Base-by-base conservation (phyloP, 2,888 invertebrate genomes). In the Dexiosoma caninum region DNA sequence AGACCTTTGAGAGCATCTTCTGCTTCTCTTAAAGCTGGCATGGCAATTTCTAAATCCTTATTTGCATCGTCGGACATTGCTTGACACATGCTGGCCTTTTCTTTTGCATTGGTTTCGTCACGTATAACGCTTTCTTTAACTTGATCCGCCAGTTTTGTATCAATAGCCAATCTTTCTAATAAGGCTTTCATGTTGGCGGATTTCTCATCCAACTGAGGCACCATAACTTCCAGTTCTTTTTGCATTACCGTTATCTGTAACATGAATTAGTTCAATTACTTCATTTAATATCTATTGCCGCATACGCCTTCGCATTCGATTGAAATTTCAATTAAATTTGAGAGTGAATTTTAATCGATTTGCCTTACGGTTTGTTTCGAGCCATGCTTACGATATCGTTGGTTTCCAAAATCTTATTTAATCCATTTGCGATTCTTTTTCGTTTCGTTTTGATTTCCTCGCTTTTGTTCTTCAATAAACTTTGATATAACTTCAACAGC, bases 21-120 rank as follows among this genome's bases (percentile, higher is more conserved):
- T 0, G 97, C 96, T 4, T 95, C 95, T 78, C 95, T 94, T 88
- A 97, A 92, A 0, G 96, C 96, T 0, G 97, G 97, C 90, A 97
- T 92, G 0, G 96, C 97, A 7, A 95, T 93, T 77, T 96, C 95
- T 51, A 98, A 91, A 89, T 97, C 97, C 83, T 97, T 95, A 62
- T 95, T 95, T 1, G 95, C 95, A 87, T 97, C 97, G 78, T 95
- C 96, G 16, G 97, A 97, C 78, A 98, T 93, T 53, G 93, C 92
- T 89, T 94, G 94, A 0, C 96, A 96, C 88, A 95, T 95, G 51
- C 93, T 94, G 0, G 97, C 97, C 93, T 97, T 97, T 83, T 92
- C 92, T 91, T 96, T 95, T 0, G 96, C 97, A 19, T 92, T 92
- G 2, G 94, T 94, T 90, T 98, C 97, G 84, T 98, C 97, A 49